phyloP scores from a whole-genome alignment of 2,113 vertebrate genomes.

The Dromiciops gliroides region DNA sequence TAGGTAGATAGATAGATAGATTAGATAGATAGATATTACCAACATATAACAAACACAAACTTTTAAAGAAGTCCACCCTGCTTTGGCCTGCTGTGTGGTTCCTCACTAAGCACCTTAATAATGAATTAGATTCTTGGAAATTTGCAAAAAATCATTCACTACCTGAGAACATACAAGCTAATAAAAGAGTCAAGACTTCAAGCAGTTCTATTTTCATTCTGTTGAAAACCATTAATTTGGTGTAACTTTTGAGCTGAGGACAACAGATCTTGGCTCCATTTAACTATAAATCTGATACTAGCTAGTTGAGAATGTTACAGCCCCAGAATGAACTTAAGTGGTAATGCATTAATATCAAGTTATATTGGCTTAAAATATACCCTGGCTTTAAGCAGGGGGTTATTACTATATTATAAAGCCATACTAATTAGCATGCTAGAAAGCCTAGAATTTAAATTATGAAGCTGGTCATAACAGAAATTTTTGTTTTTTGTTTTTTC shows the following conservation, averaged over 20 bases:
- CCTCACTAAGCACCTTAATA: slow-evolving; percentile 6
- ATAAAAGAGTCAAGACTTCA: slow-evolving; percentile 68
- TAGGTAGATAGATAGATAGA: not conserved
- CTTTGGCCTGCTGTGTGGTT: slow-evolving; percentile 13
- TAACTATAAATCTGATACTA: slow-evolving; percentile 53
- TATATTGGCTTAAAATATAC: slow-evolving; percentile 70
- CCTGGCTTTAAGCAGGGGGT: slow-evolving; percentile 45
- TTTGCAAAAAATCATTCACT: slow-evolving; percentile 16
- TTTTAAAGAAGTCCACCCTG: not conserved
- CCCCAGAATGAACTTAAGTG: slow-evolving; percentile 25
- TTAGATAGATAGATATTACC: no score
- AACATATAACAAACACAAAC: slow-evolving; percentile 2
- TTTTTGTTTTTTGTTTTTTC: slow-evolving; percentile 23
- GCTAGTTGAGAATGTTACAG: slow-evolving; percentile 39
- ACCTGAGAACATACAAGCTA: slow-evolving; percentile 52
- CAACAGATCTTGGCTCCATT: slow-evolving; percentile 58
- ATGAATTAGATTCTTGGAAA: slow-evolving; percentile 21
- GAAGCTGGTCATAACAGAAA: slow-evolving; percentile 34
- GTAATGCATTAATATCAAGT: slow-evolving; percentile 74
- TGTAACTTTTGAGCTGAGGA: slow-evolving; percentile 47
- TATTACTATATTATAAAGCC: slow-evolving; percentile 68
- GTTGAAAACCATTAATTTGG: slow-evolving; percentile 37
- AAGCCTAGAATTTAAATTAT: slow-evolving; percentile 58
- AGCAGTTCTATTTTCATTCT: slow-evolving; percentile 33
- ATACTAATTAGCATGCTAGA: slow-evolving; percentile 62